Evolutionary conservation across 2,888 invertebrate species (phyloP).

Genomic region (Ophioninae sp.): DNA sequence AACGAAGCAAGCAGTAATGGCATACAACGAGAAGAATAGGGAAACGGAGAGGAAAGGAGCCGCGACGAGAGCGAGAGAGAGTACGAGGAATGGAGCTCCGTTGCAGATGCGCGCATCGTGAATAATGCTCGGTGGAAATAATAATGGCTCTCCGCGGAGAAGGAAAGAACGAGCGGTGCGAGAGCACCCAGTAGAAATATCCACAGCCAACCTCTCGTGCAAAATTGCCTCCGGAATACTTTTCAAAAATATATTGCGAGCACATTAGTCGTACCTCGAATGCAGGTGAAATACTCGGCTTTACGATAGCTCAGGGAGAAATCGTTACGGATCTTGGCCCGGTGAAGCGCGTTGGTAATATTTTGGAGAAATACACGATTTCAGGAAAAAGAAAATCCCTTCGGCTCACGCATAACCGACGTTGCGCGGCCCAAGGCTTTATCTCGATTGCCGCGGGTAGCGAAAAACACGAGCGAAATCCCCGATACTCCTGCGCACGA

Average conservation of each 20-base stretch:
- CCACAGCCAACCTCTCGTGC: constrained; percentile 49
- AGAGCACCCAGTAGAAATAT: constrained; percentile 54
- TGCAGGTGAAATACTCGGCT: constrained; percentile 56
- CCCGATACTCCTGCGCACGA: neutral
- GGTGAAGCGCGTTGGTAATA: constrained; percentile 22
- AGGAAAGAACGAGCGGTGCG: constrained; percentile 54
- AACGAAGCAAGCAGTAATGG: constrained; percentile 53
- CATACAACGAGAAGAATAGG: constrained; percentile 31
- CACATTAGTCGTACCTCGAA: constrained; percentile 54
- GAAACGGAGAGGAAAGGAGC: neutral
- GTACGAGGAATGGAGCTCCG: constrained; percentile 46
- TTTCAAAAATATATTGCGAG: constrained; percentile 59
- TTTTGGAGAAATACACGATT: constrained; percentile 29
- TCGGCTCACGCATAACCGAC: constrained; percentile 25
- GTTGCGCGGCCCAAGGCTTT: neutral
- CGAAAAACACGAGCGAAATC: constrained; percentile 9
- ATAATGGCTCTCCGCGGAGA: constrained; percentile 63
- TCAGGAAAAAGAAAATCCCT: constrained; percentile 19
- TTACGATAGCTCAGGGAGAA: constrained; percentile 37
- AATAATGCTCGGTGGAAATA: constrained; percentile 67
- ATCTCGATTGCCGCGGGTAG: constrained; percentile 16
- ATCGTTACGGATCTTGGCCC: constrained; percentile 37
- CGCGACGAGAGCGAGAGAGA: constrained; percentile 10
- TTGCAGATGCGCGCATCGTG: constrained; percentile 67
- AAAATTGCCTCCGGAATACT: constrained; percentile 62